phyloP scores from a whole-genome alignment of 2,797 vertebrate species.

The Pipistrellus pygmaeus region DNA sequence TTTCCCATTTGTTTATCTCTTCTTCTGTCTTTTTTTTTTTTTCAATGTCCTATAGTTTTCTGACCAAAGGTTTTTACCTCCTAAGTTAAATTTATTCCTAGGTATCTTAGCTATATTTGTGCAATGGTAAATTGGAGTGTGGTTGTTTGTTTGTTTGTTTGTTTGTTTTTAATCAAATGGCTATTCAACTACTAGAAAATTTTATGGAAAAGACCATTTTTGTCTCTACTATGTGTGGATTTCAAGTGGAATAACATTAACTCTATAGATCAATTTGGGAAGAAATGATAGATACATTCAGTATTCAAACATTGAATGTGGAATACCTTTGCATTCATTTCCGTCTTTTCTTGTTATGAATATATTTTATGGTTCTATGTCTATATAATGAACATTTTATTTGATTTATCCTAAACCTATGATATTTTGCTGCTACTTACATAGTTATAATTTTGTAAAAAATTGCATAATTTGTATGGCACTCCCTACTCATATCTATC shows the following conservation, averaged over 20 bases:
- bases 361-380: not conserved
- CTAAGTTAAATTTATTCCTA: no score
- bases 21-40: no score
- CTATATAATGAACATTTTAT: not conserved
- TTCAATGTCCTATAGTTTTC: no score
- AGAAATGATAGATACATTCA: not conserved
- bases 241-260: not conserved
- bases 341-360: not conserved
- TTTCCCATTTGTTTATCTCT: no score
- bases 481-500: not conserved
- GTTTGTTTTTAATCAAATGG: not conserved
- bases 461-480: not conserved
- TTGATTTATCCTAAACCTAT: not conserved
- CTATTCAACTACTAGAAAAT: not conserved
- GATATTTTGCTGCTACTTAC: not conserved
- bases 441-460: not conserved
- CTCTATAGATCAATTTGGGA: not conserved
- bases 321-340: not conserved
- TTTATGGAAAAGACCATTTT: not conserved
- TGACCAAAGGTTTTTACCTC: no score
- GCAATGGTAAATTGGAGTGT: no score
- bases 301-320: not conserved
- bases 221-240: not conserved
- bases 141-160: no score
- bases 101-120: no score